A percentile compares a stretch with the other conserved stretches of the same genome.
phyloP scores from a whole-genome alignment of 2,113 vertebrate species.

The Sapayoa aenigma region DNA sequence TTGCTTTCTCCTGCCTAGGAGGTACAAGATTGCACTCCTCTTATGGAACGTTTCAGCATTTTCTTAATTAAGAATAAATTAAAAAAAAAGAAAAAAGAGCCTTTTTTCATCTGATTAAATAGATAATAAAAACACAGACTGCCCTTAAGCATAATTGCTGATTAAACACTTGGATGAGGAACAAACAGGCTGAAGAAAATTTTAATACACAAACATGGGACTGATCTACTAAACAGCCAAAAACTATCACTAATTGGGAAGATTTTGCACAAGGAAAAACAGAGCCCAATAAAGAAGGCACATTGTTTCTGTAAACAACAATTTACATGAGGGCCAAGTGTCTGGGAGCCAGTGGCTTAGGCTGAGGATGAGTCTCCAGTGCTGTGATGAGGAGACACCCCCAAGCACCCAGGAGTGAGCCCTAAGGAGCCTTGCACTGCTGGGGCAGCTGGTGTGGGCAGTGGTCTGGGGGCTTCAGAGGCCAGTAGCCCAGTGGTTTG shows the following conservation, averaged over 20 bases:
- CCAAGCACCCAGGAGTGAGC: background rate
- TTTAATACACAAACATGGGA: background rate
- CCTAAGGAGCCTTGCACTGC: background rate
- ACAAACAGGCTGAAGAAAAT: constrained; percentile 20
- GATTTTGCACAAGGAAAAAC: background rate
- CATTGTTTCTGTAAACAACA: background rate
- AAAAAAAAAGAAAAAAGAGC: background rate
- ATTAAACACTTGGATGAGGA: background rate
- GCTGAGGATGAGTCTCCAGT: background rate
- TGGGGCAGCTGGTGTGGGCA: background rate
- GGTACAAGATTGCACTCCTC: background rate
- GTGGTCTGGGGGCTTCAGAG: rapidly evolving
- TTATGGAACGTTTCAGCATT: background rate
- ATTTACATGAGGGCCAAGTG: rapidly evolving
- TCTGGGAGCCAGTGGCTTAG: background rate
- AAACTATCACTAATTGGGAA: background rate
- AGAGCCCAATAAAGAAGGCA: background rate
- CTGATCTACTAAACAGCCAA: background rate
- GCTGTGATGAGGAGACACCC: rapidly evolving
- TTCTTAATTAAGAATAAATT: constrained; percentile 9
- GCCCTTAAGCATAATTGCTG: background rate
- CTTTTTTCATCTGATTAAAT: background rate
- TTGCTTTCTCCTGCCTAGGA: background rate
- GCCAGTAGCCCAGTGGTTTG: rapidly evolving
- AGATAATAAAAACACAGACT: background rate